These are phyloP conservation scores for Anas platyrhynchos DNA, from an alignment of 2,113 vertebrate species.

Conservation along the genomic window DNA sequence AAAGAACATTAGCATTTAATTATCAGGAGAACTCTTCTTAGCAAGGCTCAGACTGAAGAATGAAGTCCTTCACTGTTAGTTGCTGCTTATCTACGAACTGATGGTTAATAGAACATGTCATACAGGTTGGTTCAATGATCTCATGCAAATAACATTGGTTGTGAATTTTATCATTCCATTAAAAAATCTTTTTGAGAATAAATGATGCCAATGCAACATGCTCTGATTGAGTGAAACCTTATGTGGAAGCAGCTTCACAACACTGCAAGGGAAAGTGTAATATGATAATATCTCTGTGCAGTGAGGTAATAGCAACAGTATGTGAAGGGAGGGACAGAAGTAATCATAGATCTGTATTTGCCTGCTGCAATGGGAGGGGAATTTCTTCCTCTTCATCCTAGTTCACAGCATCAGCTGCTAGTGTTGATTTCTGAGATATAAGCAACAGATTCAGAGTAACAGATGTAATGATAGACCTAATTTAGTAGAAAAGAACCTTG, in stretches of 20 bases:
- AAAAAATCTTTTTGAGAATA: not conserved
- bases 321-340: not conserved
- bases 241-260: not conserved
- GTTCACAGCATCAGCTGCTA: not conserved
- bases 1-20: conserved; percentile 68
- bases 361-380: not conserved
- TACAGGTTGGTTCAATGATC: not conserved
- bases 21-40: conserved; percentile 62
- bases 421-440: not conserved
- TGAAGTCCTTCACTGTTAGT: conserved; percentile 17
- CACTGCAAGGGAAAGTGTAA: not conserved
- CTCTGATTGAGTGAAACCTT: not conserved
- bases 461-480: not conserved
- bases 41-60: conserved; percentile 13
- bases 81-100: not conserved
- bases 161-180: not conserved
- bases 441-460: not conserved
- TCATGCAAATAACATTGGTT: not conserved
- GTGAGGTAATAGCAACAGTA: not conserved
- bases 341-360: not conserved
- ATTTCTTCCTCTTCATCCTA: not conserved
- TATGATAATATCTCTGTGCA: not conserved
- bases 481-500: not conserved
- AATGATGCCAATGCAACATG: not conserved
- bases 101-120: not conserved